Evolutionary conservation across 2,797 vertebrate species (phyloP).

Genomic region (Hirundo rustica): DNA sequence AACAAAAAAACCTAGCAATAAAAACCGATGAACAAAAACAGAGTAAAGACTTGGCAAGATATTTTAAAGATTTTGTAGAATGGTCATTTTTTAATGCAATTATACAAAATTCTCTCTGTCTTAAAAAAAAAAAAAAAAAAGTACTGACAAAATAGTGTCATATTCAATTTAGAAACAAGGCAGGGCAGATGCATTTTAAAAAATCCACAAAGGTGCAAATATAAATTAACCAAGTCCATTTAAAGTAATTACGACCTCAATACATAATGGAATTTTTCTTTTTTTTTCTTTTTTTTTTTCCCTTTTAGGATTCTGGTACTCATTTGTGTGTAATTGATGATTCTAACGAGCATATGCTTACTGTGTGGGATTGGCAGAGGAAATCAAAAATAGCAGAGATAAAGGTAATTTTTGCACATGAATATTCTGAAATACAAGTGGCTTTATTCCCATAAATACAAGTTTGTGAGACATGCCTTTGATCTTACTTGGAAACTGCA

Average conservation of each 20-base stretch:
- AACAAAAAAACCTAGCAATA: background rate
- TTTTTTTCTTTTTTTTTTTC: background rate
- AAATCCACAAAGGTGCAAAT: no score
- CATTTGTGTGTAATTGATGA: conserved; percentile 96
- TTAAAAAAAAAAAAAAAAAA: background rate
- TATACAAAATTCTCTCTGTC: background rate
- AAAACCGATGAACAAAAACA: background rate
- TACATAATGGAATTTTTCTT: no score
- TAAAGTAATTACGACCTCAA: no score
- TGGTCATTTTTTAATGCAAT: background rate
- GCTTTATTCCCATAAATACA: background rate
- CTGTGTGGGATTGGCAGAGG: conserved; percentile 97
- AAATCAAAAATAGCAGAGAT: conserved; percentile 95
- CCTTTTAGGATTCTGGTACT: conserved; percentile 88
- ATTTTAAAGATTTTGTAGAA: background rate
- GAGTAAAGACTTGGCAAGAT: background rate
- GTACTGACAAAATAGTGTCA: no score
- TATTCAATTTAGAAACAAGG: no score
- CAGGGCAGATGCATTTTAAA: no score
- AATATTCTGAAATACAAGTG: background rate
- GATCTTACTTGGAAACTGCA: background rate
- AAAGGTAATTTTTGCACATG: conserved; percentile 81
- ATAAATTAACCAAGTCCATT: no score
- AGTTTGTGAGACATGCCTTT: background rate
- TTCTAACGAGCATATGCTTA: conserved; percentile 98